phyloP scores from a whole-genome alignment of 2,113 vertebrate genomes.

The Sceloporus tristichus region DNA sequence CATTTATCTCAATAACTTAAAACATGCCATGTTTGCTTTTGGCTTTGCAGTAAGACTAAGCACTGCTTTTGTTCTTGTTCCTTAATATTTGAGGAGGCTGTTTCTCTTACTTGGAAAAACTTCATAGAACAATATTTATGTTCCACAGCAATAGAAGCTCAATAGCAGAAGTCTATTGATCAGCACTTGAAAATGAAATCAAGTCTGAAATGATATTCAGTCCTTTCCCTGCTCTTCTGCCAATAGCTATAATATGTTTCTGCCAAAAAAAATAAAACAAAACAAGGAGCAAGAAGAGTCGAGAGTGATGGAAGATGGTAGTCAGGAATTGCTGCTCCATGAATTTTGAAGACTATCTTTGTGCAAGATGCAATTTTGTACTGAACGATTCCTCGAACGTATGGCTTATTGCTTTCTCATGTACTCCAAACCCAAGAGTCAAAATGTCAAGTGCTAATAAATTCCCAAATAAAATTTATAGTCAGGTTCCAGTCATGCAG shows the following conservation, averaged over 20 bases:
- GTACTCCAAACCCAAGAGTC: neutral
- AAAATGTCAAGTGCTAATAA: slow-evolving; percentile 8
- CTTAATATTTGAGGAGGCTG: neutral
- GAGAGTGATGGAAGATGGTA: neutral
- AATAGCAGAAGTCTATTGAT: neutral
- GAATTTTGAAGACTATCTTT: neutral
- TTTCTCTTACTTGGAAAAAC: neutral
- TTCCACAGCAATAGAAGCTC: neutral
- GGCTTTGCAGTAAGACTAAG: neutral
- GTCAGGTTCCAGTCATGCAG: neutral
- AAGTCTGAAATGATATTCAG: neutral
- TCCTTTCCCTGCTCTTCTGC: neutral
- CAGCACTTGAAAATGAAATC: neutral
- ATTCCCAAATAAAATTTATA: slow-evolving; percentile 8
- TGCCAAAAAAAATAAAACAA: neutral
- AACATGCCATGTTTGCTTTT: neutral
- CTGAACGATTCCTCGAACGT: neutral
- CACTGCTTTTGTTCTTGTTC: neutral
- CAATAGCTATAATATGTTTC: neutral
- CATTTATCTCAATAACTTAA: neutral
- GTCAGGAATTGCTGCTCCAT: neutral
- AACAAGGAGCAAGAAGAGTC: neutral
- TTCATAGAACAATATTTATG: neutral
- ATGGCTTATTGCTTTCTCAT: neutral
- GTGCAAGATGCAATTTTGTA: neutral